Evolutionary conservation across 2,113 vertebrate genomes (phyloP).

Genomic region (Arvicanthis niloticus): DNA sequence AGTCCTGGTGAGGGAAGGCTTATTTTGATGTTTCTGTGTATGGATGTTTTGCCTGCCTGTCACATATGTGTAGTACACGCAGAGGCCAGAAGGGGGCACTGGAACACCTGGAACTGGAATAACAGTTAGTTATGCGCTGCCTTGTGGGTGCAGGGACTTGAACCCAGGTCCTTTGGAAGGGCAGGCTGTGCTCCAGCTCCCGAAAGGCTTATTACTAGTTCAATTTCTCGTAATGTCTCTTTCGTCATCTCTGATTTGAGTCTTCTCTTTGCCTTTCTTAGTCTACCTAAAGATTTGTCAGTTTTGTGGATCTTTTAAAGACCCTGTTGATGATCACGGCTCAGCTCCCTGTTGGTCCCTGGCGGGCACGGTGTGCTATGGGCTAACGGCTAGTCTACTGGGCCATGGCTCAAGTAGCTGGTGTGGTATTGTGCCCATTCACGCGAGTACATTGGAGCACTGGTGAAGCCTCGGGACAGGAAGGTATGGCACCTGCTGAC

Average conservation of each 20-base stretch:
- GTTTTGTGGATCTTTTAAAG: neutral
- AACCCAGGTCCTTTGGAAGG: neutral
- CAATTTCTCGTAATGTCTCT: neutral
- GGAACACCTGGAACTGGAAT: neutral
- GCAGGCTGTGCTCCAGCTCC: neutral
- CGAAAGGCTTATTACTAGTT: neutral
- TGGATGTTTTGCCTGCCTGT: too few relatives aligned
- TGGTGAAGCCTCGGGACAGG: too few relatives aligned
- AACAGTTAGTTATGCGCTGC: neutral
- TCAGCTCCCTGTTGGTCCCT: neutral
- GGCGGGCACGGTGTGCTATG: neutral
- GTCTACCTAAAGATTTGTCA: neutral
- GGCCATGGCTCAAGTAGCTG: neutral
- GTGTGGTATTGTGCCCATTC: neutral
- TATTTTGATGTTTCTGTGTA: too few relatives aligned
- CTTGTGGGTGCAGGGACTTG: neutral
- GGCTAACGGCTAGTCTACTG: neutral
- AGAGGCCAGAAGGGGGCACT: neutral
- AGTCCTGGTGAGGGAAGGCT: too few relatives aligned
- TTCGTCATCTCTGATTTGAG: neutral
- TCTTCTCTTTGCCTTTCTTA: neutral
- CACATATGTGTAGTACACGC: too few relatives aligned
- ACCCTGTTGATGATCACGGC: neutral
- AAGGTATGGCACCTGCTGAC: neutral
- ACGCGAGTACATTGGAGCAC: neutral